Conservation (phyloP, 2,113 vertebrate genomes). For the Cebus imitator region DNA sequence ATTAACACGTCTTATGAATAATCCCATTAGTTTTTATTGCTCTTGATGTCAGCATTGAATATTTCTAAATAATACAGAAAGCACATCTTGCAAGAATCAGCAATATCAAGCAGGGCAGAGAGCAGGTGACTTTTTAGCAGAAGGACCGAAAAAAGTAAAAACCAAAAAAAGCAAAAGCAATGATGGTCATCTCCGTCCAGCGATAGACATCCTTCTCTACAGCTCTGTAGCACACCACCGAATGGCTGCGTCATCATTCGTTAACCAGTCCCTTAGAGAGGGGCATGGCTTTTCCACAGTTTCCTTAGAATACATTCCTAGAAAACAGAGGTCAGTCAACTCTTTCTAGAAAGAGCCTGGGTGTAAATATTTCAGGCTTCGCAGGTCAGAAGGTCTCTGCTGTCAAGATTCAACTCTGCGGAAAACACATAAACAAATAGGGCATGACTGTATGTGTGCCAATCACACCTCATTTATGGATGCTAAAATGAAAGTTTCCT, state of each 20-base stretch:
- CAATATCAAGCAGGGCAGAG: too few relatives aligned
- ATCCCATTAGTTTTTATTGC: not conserved
- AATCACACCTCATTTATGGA: not conserved
- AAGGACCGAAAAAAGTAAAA: not conserved
- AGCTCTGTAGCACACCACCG: rapidly evolving
- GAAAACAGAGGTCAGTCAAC: not conserved
- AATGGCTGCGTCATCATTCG: too few relatives aligned
- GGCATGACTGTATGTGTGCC: not conserved
- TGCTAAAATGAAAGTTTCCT: not conserved
- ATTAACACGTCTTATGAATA: not conserved
- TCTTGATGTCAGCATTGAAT: not conserved
- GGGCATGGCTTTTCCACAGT: not conserved
- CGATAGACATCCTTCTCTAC: not conserved
- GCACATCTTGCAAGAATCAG: not conserved
- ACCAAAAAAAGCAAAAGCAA: not conserved
- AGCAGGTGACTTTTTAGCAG: not conserved
- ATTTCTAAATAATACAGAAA: not conserved
- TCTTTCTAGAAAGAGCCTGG: not conserved
- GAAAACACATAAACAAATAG: not conserved
- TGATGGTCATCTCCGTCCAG: not conserved
- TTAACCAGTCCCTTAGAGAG: not conserved
- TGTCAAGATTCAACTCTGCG: rapidly evolving
- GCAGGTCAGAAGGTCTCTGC: not conserved
- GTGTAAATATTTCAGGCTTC: not conserved
- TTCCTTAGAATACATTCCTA: not conserved